Conservation (phyloP, 2,888 invertebrate species). For the Hedya salicella region DNA sequence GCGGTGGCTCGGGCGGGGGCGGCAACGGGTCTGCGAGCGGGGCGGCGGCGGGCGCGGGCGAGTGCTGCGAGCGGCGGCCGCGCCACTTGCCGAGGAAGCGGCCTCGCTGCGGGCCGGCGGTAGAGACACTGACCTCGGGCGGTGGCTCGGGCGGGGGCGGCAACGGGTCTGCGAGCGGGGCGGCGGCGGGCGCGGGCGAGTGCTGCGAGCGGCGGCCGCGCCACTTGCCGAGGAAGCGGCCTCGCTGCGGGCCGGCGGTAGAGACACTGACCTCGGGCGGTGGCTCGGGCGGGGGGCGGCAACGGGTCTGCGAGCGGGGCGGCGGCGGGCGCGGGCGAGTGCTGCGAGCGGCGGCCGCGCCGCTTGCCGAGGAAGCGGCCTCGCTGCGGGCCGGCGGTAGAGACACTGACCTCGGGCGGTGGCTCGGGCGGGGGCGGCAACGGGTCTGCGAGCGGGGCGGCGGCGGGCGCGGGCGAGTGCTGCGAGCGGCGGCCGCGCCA, state of each 20-base stretch:
- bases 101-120: too few relatives aligned
- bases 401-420: too few relatives aligned
- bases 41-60: constrained; percentile 76
- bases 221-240: constrained; percentile 85
- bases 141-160: constrained; percentile 37
- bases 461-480: too few relatives aligned
- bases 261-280: constrained; percentile 48
- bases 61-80: too few relatives aligned
- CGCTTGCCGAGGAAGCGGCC: constrained; percentile 85
- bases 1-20: constrained; percentile 44
- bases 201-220: constrained; percentile 56
- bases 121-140: constrained; percentile 48
- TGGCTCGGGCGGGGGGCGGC: constrained; percentile 40
- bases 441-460: too few relatives aligned
- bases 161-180: constrained; percentile 42
- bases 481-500: too few relatives aligned
- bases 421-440: too few relatives aligned
- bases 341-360: constrained; percentile 56
- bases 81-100: too few relatives aligned
- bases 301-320: constrained; percentile 32
- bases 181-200: constrained; percentile 69
- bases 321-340: constrained; percentile 58
- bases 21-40: constrained; percentile 39
- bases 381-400: constrained; percentile 90
- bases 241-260: constrained; percentile 91